Evolutionary conservation across 2,797 vertebrate genomes (phyloP).

Genomic region (Lepidocolaptes lacrymiger): DNA sequence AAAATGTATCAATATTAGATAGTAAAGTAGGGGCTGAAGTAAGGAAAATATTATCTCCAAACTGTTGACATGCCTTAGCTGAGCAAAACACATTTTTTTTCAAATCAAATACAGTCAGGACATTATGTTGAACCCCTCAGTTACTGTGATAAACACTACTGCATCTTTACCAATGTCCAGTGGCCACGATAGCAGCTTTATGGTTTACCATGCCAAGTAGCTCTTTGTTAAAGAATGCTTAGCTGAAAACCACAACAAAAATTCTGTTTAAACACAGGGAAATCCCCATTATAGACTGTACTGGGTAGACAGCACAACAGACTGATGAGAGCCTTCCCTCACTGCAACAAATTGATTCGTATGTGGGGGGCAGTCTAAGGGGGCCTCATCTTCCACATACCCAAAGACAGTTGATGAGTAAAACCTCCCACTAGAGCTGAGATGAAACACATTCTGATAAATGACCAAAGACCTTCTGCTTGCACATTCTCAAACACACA

Average conservation of each 20-base stretch:
- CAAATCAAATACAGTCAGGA: not conserved
- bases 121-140: not conserved
- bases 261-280: not conserved
- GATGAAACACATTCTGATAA: not conserved
- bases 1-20: not conserved
- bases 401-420: not conserved
- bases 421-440: not conserved
- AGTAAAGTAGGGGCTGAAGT: not conserved
- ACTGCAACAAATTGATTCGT: not conserved
- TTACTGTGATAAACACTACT: constrained; percentile 7
- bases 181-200: not conserved
- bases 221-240: not conserved
- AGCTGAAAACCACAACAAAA: not conserved
- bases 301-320: not conserved
- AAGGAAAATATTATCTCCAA: constrained; percentile 20
- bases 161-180: not conserved
- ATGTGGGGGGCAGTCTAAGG: not conserved
- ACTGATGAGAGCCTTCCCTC: not conserved
- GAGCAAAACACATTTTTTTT: constrained; percentile 31
- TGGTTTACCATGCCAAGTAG: not conserved
- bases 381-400: not conserved
- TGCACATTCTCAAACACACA: not conserved
- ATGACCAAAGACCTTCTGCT: not conserved
- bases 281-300: not conserved
- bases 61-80: not conserved